Evolutionary conservation across 2,113 vertebrate species (phyloP).

Genomic region (Poeciliopsis turrubarensis): DNA sequence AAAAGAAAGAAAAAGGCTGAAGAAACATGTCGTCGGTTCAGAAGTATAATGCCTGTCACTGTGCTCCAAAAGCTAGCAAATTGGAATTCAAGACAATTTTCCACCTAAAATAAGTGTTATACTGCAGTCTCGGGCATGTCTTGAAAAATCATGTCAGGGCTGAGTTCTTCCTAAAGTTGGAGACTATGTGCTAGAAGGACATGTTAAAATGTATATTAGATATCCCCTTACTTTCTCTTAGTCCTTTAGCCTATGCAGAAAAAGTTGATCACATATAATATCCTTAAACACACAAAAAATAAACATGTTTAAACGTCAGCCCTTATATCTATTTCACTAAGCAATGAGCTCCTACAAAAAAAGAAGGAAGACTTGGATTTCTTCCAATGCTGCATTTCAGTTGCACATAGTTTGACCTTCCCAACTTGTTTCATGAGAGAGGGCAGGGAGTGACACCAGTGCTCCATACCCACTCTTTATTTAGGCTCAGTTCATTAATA

Average conservation of each 20-base stretch:
- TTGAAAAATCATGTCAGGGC: constrained; percentile 3
- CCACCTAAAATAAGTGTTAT: constrained; percentile 14
- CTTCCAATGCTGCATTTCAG: constrained; percentile 37
- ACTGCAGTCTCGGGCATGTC: constrained; percentile 2
- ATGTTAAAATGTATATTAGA: constrained; percentile 12
- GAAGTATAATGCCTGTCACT: constrained; percentile 16
- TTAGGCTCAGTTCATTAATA: constrained; percentile 57
- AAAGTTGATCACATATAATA: not conserved
- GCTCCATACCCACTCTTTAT: constrained; percentile 38
- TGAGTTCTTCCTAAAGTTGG: constrained; percentile 3
- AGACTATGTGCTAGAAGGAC: constrained; percentile 5
- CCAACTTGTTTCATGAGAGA: constrained; percentile 35
- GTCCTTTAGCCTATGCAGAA: not conserved
- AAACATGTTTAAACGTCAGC: constrained; percentile 2
- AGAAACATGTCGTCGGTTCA: constrained; percentile 29
- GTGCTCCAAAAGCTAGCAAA: constrained; percentile 3
- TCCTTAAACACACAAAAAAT: not conserved
- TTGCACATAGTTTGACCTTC: constrained; percentile 47
- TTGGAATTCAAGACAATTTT: constrained; percentile 13
- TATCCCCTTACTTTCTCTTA: not conserved
- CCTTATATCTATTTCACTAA: constrained; percentile 6
- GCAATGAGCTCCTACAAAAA: not conserved
- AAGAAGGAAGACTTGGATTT: constrained; percentile 18
- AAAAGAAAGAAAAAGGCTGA: constrained; percentile 15
- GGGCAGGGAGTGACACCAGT: constrained; percentile 41